These are phyloP conservation scores for Malurus leucopterus DNA, from an alignment of 2,797 vertebrate genomes.

Conservation along the genomic window DNA sequence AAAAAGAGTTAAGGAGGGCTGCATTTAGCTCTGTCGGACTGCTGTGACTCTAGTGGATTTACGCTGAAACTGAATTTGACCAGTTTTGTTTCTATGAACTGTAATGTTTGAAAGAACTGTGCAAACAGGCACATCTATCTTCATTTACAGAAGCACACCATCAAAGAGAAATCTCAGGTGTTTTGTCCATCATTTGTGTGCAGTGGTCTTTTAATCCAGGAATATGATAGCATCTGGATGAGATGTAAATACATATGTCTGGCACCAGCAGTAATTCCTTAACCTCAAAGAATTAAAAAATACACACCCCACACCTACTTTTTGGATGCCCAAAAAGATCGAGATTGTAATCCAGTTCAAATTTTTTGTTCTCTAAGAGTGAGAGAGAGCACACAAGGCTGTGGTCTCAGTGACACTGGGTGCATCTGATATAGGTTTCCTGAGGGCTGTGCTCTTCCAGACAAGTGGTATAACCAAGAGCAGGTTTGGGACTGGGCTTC, in stretches of 20 bases:
- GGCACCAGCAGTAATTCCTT: slow-evolving; percentile 14
- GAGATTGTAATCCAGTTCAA: slow-evolving; percentile 25
- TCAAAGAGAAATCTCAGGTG: slow-evolving; percentile 37
- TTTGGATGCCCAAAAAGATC: not conserved
- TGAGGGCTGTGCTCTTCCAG: not conserved
- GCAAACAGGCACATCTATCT: not conserved
- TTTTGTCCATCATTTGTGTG: slow-evolving; percentile 21
- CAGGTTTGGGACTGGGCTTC: not conserved
- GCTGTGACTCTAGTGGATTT: not conserved
- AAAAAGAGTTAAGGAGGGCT: not conserved
- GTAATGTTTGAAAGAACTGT: not conserved
- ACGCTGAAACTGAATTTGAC: not conserved
- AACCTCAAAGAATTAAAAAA: slow-evolving; percentile 26
- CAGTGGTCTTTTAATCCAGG: slow-evolving; percentile 24
- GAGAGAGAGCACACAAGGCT: not conserved
- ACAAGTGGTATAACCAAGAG: not conserved
- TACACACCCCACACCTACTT: slow-evolving; percentile 7
- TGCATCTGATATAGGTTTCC: not conserved
- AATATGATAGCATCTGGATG: not conserved
- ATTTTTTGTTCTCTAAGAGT: slow-evolving; percentile 9
- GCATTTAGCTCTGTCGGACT: not conserved
- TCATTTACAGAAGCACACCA: slow-evolving; percentile 1
- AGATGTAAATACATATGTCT: slow-evolving; percentile 32
- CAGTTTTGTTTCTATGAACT: not conserved
- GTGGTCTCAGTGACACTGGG: not conserved